Conservation (phyloP, 1,140 invertebrate genomes). For the Diachasma alloeum region DNA sequence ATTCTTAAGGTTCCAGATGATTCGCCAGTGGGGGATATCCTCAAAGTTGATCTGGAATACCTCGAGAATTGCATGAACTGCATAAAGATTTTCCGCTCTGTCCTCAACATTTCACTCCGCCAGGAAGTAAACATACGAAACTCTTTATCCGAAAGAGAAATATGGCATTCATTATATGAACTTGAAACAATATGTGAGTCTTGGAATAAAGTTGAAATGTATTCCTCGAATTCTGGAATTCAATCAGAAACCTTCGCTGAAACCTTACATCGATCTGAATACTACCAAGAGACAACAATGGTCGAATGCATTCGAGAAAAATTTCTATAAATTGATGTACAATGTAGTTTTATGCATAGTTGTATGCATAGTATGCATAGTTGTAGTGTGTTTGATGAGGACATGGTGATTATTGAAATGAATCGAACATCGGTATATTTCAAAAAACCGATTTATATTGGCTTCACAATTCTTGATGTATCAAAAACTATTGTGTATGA, state of each 20-base stretch:
- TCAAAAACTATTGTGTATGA: too few species aligned
- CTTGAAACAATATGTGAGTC: conserved; percentile 43
- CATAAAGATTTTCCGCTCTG: too few species aligned
- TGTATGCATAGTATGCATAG: conserved; percentile 60
- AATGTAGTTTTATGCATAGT: conserved; percentile 64
- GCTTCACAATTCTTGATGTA: too few species aligned
- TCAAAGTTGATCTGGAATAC: too few species aligned
- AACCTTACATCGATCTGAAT: too few species aligned
- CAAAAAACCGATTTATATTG: conserved; percentile 38
- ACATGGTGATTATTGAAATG: too few species aligned
- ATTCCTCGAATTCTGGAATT: conserved; percentile 65
- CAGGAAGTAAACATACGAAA: neutral
- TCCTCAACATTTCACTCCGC: too few species aligned
- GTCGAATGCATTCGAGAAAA: conserved; percentile 63
- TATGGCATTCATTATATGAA: conserved; percentile 64
- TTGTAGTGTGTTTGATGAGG: too few species aligned
- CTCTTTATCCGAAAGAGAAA: conserved; percentile 48
- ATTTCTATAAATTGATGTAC: conserved; percentile 65
- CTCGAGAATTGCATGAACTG: too few species aligned
- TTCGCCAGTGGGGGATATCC: too few species aligned
- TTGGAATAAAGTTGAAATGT: conserved; percentile 62
- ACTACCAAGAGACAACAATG: conserved; percentile 46
- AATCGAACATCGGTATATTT: too few species aligned
- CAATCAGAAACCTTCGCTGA: conserved; percentile 63
- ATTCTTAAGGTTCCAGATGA: too few species aligned